Base-by-base conservation (phyloP, 2,888 invertebrate species). In the Hemaris fuciformis region DNA sequence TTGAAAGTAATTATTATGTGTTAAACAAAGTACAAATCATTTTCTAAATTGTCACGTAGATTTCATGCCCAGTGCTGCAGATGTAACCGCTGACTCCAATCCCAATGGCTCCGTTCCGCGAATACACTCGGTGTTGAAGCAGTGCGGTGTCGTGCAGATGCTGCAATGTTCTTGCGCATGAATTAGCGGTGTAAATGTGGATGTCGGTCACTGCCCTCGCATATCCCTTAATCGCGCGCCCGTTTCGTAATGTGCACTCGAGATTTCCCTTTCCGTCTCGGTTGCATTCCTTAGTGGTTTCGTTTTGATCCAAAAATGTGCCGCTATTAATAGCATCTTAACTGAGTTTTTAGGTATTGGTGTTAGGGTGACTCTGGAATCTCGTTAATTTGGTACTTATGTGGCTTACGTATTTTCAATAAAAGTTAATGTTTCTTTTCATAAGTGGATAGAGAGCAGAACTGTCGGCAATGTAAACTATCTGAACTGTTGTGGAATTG, bases 161-260 rank as follows among this genome's bases (percentile, higher is more conserved):
- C 81, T 83, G 80, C 80, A 85, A 88, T 86, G 85, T 81, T 84
- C 80, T 80, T 82, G 81, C 82, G 86, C 84, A 87, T 87, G 89
- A 87, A 88, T 90, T 89, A 88, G 87, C 86, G 83, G 87, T 87
- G 83, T 89, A 88, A 88, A 89, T 87, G 84, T 88, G 89, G 88
- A 90, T 88, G 85, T 89, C 89, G 91, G 91, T 89, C 91, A 89
- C 81, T 87, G 91, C 87, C 87, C 89, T 79, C 88, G 80, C 81
- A 83, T 82, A 87, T 87, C 85, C 85, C 84, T 87, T 88, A 88
- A 89, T 89, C 86, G 87, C 79, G n/a, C 79, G 82, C 81, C 67
- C 74, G 81, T 90, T 89, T 89, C 88, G 88, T 88, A 90, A 91
- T 76, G 77, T 76, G 73, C 81, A 81, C 80, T 83, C 76, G 80